A percentile compares a stretch with the other conserved stretches of the same genome.
Evolutionary conservation across 2,113 vertebrate species (phyloP).

Genomic region (Gobius niger): DNA sequence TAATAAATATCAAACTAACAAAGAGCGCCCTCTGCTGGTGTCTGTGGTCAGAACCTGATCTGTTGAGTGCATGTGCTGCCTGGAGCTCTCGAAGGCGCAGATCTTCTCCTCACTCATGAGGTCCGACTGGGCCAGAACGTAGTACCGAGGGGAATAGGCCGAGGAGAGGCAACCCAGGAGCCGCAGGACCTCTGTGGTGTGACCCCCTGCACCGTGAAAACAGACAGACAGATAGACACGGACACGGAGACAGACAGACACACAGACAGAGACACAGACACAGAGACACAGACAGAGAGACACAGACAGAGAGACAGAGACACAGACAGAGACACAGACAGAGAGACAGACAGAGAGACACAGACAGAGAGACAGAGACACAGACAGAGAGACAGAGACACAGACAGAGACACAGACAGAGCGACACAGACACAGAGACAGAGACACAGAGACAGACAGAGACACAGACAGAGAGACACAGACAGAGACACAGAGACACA

Average conservation of each 20-base stretch:
- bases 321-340: no score
- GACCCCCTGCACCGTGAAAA: conserved; percentile 81
- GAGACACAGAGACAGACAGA: no score
- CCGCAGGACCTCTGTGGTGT: conserved; percentile 92
- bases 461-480: no score
- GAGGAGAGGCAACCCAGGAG: conserved; percentile 81
- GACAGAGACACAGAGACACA: no score
- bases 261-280: background rate
- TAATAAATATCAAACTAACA: background rate
- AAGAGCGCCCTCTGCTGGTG: conserved; percentile 27
- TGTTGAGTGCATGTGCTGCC: conserved; percentile 40
- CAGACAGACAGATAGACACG: no score
- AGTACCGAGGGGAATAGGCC: conserved; percentile 85
- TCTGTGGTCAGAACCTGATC: conserved; percentile 65
- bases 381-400: no score
- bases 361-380: no score
- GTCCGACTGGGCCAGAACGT: conserved; percentile 89
- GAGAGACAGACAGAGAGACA: no score
- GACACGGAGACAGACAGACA: background rate
- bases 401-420: no score
- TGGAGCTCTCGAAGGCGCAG: conserved; percentile 78
- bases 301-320: no score
- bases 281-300: no score
- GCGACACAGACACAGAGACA: no score
- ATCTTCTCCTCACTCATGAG: conserved; percentile 91